Conservation (phyloP, 2,113 vertebrate genomes). For the Alethe castanea region DNA sequence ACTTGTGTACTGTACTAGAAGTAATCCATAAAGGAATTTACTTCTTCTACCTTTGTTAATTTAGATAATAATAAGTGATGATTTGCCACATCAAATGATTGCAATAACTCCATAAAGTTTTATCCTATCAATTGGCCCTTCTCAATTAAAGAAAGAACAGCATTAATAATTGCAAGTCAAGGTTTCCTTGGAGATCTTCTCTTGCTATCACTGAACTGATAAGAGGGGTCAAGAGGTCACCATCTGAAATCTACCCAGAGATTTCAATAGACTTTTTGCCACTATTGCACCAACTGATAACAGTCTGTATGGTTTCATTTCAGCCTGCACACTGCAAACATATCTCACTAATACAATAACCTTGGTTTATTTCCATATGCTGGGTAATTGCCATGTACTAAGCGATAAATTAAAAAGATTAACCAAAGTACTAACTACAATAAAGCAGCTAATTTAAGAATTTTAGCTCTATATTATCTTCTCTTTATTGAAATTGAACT, state of each 20-base stretch:
- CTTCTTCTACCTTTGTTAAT: conserved; percentile 26
- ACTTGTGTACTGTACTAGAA: neutral
- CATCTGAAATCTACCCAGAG: neutral
- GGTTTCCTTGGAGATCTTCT: conserved; percentile 5
- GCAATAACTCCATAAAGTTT: conserved; percentile 60
- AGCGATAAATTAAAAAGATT: conserved; percentile 75
- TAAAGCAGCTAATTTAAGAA: conserved; percentile 65
- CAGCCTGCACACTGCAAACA: conserved; percentile 21
- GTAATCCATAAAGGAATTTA: conserved; percentile 61
- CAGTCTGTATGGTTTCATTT: neutral
- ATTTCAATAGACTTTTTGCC: neutral
- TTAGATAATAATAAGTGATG: conserved; percentile 56
- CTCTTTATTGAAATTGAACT: conserved; percentile 63
- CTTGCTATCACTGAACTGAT: neutral
- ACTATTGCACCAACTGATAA: neutral
- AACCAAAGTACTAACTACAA: conserved; percentile 62
- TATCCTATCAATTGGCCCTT: conserved; percentile 18
- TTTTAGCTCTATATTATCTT: conserved; percentile 45
- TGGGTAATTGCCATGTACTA: conserved; percentile 53
- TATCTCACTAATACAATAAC: conserved; percentile 37
- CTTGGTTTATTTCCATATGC: conserved; percentile 45
- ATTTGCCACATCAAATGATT: conserved; percentile 49
- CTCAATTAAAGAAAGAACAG: conserved; percentile 60
- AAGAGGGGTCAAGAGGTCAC: conserved; percentile 8
- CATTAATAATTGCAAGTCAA: conserved; percentile 39